phyloP scores from a whole-genome alignment of 1,140 invertebrate genomes.

The Goniozus legneri region DNA sequence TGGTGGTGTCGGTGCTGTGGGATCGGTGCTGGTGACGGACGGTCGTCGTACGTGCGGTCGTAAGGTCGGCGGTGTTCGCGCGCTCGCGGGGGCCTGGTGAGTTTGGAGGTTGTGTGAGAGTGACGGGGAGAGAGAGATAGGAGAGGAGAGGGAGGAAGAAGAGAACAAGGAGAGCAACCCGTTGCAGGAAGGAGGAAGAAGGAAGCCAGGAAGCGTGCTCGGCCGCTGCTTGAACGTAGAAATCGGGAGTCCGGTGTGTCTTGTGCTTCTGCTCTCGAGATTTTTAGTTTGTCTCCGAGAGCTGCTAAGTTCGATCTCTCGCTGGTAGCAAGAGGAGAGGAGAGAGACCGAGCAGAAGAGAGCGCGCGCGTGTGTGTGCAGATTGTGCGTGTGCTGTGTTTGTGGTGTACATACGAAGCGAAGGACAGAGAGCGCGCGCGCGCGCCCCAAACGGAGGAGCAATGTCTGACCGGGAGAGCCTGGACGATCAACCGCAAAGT shows the following conservation, averaged over 20 bases:
- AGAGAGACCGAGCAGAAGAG: constrained; percentile 8
- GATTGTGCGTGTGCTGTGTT: constrained; percentile 14
- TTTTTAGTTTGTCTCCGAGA: no score
- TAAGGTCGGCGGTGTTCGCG: neutral
- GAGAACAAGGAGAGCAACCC: no score
- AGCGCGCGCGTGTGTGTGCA: constrained; percentile 9
- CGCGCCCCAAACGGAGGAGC: no score
- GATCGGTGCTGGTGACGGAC: no score
- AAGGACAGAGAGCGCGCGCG: constrained; percentile 29
- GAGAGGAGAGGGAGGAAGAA: neutral
- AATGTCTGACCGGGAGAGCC: constrained; percentile 61
- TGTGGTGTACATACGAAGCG: constrained; percentile 20
- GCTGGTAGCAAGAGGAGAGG: constrained; percentile 3
- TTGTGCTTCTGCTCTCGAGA: no score
- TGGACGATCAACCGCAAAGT: constrained; percentile 60
- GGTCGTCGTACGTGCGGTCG: constrained; percentile 1
- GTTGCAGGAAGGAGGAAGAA: constrained; percentile 29
- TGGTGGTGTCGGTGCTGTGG: no score
- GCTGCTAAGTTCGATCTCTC: no score
- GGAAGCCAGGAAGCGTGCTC: constrained; percentile 5
- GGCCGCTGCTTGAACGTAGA: neutral
- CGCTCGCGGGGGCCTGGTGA: constrained; percentile 17
- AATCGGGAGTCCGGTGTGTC: neutral
- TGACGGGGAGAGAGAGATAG: constrained; percentile 14
- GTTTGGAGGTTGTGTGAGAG: constrained; percentile 3